These are phyloP conservation scores for Periophthalmus magnuspinnatus DNA, from an alignment of 2,797 vertebrate genomes.

Conservation along the genomic window DNA sequence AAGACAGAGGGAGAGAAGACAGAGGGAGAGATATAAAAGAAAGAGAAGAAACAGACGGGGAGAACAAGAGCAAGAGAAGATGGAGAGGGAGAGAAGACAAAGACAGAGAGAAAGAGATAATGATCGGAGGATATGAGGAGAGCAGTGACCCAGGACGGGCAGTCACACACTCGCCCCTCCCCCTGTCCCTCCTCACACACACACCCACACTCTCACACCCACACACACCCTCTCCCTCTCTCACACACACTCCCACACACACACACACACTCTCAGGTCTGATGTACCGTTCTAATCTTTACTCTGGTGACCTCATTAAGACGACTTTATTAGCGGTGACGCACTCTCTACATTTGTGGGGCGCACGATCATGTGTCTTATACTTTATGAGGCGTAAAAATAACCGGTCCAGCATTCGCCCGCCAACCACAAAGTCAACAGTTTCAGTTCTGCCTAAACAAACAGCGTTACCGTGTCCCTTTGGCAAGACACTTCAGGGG, in stretches of 20 bases:
- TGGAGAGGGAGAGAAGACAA: not conserved
- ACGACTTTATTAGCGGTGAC: conserved; percentile 67
- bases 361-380: not conserved
- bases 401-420: not conserved
- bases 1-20: conserved; percentile 17
- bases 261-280: conserved; percentile 33
- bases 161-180: not conserved
- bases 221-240: conserved; percentile 1
- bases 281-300: conserved; percentile 50
- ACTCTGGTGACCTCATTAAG: conserved; percentile 74
- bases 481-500: no score
- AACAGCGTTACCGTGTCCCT: no score
- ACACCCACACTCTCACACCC: conserved; percentile 25
- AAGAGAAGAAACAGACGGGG: no score
- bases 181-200: conserved; percentile 13
- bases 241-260: not conserved
- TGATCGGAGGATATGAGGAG: conserved; percentile 57
- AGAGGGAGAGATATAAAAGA: not conserved
- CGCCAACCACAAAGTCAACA: not conserved
- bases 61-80: conserved; percentile 2
- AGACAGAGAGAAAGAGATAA: conserved; percentile 31
- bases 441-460: no score
- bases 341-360: not conserved
- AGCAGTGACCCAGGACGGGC: conserved; percentile 57
- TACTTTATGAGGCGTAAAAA: not conserved